A percentile compares a stretch with the other conserved stretches of the same genome.
phyloP scores from a whole-genome alignment of 1,140 invertebrate genomes.

The Mizuhopecten yessoensis region DNA sequence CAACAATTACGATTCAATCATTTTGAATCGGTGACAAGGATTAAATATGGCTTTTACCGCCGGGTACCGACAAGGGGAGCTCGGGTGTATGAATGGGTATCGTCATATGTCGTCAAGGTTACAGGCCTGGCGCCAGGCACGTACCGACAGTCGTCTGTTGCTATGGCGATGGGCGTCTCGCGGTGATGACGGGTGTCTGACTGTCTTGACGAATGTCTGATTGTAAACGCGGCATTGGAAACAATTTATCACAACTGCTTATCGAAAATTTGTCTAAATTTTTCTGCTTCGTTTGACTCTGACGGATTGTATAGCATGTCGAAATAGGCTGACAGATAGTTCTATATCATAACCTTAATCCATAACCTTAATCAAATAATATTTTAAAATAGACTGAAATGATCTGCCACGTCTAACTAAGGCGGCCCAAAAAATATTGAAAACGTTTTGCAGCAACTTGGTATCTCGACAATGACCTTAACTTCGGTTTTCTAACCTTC shows the following conservation, averaged over 20 bases:
- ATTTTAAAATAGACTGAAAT: too few relatives aligned
- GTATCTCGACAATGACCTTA: too few relatives aligned
- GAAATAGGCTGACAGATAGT: background rate
- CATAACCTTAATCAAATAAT: background rate
- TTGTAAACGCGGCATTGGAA: background rate
- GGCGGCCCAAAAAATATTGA: too few relatives aligned
- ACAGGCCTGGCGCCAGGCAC: background rate
- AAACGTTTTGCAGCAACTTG: too few relatives aligned
- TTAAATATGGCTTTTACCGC: constrained; percentile 30
- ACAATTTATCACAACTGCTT: background rate
- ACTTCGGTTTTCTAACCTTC: too few relatives aligned
- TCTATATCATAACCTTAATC: background rate
- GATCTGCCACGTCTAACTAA: too few relatives aligned
- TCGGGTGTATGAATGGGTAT: background rate
- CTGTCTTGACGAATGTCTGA: background rate
- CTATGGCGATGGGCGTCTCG: background rate
- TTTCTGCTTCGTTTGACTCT: background rate
- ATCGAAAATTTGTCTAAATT: background rate
- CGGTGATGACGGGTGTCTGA: background rate
- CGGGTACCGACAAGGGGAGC: constrained; percentile 10
- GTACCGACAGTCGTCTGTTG: background rate
- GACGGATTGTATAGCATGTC: background rate
- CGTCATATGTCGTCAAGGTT: background rate
- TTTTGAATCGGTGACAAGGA: background rate
- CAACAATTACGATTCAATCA: constrained; percentile 29